Percentiles rank a stretch among this genome's conserved stretches.
Conservation (phyloP, 2,888 invertebrate species). For the Drosophila pseudotakahashii region DNA sequence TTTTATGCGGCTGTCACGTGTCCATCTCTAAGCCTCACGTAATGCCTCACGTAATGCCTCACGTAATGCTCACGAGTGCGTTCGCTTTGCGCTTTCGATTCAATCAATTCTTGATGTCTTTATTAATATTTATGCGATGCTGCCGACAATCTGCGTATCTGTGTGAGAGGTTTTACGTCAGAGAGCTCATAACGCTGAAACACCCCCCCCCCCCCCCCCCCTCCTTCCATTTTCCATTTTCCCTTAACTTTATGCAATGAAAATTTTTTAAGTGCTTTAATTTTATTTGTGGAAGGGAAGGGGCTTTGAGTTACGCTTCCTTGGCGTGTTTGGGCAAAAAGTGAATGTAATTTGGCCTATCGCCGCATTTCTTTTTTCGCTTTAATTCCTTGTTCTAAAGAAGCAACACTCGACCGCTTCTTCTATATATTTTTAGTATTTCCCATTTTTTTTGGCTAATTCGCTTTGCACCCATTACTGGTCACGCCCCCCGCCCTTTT, state of each 20-base stretch:
- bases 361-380: conserved; percentile 9
- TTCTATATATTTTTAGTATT: conserved; percentile 3
- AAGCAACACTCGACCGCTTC: background rate
- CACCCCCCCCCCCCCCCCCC: conserved; percentile 4
- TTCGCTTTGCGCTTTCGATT: conserved; percentile 46
- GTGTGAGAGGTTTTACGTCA: conserved; percentile 39
- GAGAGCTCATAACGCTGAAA: conserved; percentile 27
- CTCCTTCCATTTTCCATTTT: conserved; percentile 5
- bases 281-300: conserved; percentile 58
- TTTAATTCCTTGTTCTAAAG: background rate
- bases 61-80: conserved; percentile 36
- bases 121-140: conserved; percentile 64
- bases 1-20: conserved; percentile 9
- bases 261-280: conserved; percentile 73
- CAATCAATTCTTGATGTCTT: conserved; percentile 72
- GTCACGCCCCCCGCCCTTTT: conserved; percentile 15
- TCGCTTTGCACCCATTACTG: conserved; percentile 64
- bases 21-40: conserved; percentile 36
- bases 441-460: conserved; percentile 50
- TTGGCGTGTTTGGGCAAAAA: conserved; percentile 20
- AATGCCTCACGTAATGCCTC: conserved; percentile 30
- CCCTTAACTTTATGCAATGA: conserved; percentile 60
- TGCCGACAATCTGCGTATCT: conserved; percentile 42
- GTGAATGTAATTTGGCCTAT: conserved; percentile 26
- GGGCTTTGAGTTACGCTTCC: conserved; percentile 6